These are phyloP conservation scores for Vulpes lagopus DNA, from an alignment of 2,113 vertebrate species.

Conservation along the genomic window DNA sequence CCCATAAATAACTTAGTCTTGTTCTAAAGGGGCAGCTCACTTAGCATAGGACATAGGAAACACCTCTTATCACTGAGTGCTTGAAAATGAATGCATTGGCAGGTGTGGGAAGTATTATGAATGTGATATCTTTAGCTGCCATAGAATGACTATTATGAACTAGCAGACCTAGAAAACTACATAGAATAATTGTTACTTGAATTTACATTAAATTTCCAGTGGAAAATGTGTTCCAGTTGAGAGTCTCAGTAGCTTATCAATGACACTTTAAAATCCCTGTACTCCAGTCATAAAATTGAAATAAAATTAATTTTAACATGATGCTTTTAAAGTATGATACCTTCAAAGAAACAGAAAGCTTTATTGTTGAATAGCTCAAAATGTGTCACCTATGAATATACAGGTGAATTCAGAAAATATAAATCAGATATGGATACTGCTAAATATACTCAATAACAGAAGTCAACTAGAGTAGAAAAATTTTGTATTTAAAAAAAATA, in stretches of 20 bases:
- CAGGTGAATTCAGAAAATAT: not conserved
- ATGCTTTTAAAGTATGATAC: not conserved
- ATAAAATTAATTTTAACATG: not conserved
- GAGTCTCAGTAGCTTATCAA: not conserved
- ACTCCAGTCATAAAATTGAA: slow-evolving; percentile 12
- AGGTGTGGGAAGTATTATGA: not conserved
- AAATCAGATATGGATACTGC: not conserved
- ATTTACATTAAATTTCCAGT: not conserved
- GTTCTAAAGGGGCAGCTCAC: not conserved
- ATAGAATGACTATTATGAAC: not conserved
- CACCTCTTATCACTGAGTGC: not conserved
- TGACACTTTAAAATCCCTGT: not conserved
- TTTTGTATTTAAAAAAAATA: not conserved
- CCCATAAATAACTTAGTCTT: not conserved
- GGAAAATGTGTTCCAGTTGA: not conserved
- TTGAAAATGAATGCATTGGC: not conserved
- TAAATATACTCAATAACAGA: not conserved
- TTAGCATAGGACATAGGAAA: not conserved
- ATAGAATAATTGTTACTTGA: not conserved
- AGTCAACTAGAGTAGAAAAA: not conserved
- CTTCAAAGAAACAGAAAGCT: not conserved
- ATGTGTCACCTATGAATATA: not conserved
- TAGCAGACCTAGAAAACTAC: not conserved
- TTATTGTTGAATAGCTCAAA: not conserved
- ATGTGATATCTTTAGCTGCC: not conserved